Base-by-base conservation (phyloP, 2,888 invertebrate genomes). In the Drosophila incognita region DNA sequence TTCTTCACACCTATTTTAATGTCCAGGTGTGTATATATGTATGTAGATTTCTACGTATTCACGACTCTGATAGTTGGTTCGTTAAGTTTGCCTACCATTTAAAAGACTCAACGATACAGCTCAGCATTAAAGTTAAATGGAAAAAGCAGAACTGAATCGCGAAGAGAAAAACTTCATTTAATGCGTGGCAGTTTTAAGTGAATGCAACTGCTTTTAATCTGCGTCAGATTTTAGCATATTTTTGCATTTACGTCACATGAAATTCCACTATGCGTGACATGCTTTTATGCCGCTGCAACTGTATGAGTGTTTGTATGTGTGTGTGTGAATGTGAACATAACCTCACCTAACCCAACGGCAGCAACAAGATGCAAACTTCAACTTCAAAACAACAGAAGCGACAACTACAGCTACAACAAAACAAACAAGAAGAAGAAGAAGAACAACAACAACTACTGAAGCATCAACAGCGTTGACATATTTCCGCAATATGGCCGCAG, bases 181-280 rank as follows among this genome's bases (percentile, higher is more conserved):
- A 46, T 54, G 57, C n/a, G 59, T 63, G 69, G 69, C 40, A 70
- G 60, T 64, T 46, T 69, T 51, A 62, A 72, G 40, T 40, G 58
- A 77, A 62, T 61, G 77, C 78, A 70, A 60, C 60, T 49, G 69
- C 69, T 79, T 82, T 81, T 81, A 78, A 82, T 87, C 69, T 67
- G 75, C 73, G 31, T 73, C 71, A 75, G 77, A 51, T 82, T 77
- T 87, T 84, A 81, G 83, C 85, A 87, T 87, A 87, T 86, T 83
- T 86, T 86, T 85, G 83, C 85, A 87, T 86, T 87, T 86, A 83
- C 85, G 85, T 86, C 85, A 86, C 85, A 85, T 82, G 81, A 72
- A 82, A 87, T 84, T 87, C 76, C 76, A 78, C 87, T 82, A 82
- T 84, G 87, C 87, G 84, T 87, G 87, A 85, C 84, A 87, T 82